Evolutionary conservation across 2,113 vertebrate genomes (phyloP).

Genomic region (Arvicanthis niloticus): DNA sequence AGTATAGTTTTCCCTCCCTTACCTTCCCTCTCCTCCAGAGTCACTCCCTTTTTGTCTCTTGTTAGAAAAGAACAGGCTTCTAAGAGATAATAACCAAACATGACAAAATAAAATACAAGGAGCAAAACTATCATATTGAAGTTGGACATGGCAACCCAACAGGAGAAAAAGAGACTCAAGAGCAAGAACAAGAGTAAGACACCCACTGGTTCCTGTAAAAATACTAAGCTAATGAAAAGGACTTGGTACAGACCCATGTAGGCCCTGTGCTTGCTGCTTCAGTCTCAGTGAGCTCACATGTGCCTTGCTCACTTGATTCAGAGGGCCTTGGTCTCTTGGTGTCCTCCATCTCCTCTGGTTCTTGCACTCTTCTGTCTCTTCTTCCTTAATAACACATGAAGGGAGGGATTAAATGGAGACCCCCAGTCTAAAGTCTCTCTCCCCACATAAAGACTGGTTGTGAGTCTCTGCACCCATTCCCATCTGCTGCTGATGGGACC

Average conservation of each 20-base stretch:
- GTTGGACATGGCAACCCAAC: background rate
- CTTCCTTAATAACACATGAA: background rate
- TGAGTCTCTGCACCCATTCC: background rate
- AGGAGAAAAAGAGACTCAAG: background rate
- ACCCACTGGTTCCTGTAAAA: background rate
- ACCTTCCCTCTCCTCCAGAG: background rate
- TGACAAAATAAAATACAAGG: background rate
- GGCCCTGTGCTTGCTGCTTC: background rate
- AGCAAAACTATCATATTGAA: background rate
- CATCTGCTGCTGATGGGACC: background rate
- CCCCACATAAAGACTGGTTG: background rate
- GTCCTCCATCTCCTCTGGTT: background rate
- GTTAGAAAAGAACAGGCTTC: background rate
- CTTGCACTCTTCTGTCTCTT: background rate
- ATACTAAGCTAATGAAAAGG: background rate
- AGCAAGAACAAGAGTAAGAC: background rate
- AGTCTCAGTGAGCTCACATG: background rate
- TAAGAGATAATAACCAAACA: background rate
- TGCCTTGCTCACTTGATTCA: background rate
- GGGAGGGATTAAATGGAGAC: background rate
- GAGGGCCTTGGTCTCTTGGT: background rate
- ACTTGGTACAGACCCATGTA: background rate
- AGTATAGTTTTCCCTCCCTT: background rate
- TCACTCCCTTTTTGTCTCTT: background rate
- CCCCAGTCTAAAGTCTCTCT: background rate